These are phyloP conservation scores for Cyclopterus lumpus DNA, from an alignment of 2,797 vertebrate genomes.

Conservation along the genomic window DNA sequence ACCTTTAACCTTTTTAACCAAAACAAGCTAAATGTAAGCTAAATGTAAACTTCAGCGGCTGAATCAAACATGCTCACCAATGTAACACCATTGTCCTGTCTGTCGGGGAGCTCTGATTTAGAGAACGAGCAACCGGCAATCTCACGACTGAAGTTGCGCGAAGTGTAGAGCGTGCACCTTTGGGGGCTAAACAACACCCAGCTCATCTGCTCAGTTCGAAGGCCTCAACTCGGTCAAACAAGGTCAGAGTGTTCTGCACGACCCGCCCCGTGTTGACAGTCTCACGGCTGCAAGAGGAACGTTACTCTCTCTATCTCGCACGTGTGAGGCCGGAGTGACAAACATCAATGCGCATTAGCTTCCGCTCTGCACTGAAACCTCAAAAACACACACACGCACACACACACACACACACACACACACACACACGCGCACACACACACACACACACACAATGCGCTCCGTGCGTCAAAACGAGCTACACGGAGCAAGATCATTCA, in stretches of 20 bases:
- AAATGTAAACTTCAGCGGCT: not conserved
- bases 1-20: not conserved
- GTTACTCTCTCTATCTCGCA: slow-evolving; percentile 23
- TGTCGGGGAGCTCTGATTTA: too few species aligned
- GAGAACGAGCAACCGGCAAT: not conserved
- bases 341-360: slow-evolving; percentile 35
- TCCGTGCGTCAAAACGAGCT: slow-evolving; percentile 42
- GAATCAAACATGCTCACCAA: not conserved
- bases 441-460: too few species aligned
- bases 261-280: slow-evolving; percentile 52
- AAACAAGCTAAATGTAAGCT: not conserved
- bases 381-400: slow-evolving; percentile 1
- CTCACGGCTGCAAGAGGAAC: slow-evolving; percentile 49
- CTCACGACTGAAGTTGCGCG: not conserved
- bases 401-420: not conserved
- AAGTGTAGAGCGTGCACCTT: not conserved
- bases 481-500: slow-evolving; percentile 2
- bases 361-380: slow-evolving; percentile 5
- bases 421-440: too few species aligned
- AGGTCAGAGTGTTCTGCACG: slow-evolving; percentile 49
- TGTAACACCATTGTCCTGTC: too few species aligned
- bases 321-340: slow-evolving; percentile 16
- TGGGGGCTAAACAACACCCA: slow-evolving; percentile 24
- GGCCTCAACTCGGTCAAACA: slow-evolving; percentile 38
- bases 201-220: slow-evolving; percentile 23